Evolutionary conservation across 2,888 invertebrate species (phyloP).

Genomic region (Scrobipalpa atriplicella): DNA sequence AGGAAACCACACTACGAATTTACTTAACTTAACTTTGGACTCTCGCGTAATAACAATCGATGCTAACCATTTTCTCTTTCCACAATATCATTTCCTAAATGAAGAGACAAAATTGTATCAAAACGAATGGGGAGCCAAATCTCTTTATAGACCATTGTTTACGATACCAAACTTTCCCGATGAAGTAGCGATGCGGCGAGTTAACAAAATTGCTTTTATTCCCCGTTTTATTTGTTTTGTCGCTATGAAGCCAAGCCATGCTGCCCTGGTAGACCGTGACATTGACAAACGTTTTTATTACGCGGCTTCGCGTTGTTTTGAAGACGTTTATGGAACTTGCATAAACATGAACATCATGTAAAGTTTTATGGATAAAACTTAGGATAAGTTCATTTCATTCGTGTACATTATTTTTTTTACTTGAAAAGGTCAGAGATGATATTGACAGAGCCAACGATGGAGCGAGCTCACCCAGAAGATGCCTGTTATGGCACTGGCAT

Average conservation of each 20-base stretch:
- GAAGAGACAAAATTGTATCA: conserved; percentile 44
- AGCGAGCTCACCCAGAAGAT: no score
- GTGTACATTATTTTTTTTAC: no score
- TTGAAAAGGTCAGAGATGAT: no score
- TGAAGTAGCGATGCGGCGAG: conserved; percentile 50
- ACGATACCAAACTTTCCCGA: conserved; percentile 46
- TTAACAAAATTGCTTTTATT: conserved; percentile 57
- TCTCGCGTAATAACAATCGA: no score
- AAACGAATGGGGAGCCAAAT: conserved; percentile 40
- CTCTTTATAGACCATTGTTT: conserved; percentile 40
- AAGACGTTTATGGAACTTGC: conserved; percentile 23
- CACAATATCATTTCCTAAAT: conserved; percentile 45
- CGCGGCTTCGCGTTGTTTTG: conserved; percentile 34
- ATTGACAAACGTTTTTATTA: conserved; percentile 51
- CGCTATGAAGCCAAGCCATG: conserved; percentile 27
- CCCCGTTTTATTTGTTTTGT: conserved; percentile 50
- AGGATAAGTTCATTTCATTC: no score
- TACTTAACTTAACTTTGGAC: not conserved
- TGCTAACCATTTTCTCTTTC: conserved; percentile 32
- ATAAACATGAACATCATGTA: not conserved
- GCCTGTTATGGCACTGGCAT: no score
- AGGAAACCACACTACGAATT: not conserved
- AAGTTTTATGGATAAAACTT: no score
- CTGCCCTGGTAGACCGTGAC: conserved; percentile 42
- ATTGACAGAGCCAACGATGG: no score